Base-by-base conservation (phyloP, 2,888 invertebrate genomes). In the Priocnemis perturbator region DNA sequence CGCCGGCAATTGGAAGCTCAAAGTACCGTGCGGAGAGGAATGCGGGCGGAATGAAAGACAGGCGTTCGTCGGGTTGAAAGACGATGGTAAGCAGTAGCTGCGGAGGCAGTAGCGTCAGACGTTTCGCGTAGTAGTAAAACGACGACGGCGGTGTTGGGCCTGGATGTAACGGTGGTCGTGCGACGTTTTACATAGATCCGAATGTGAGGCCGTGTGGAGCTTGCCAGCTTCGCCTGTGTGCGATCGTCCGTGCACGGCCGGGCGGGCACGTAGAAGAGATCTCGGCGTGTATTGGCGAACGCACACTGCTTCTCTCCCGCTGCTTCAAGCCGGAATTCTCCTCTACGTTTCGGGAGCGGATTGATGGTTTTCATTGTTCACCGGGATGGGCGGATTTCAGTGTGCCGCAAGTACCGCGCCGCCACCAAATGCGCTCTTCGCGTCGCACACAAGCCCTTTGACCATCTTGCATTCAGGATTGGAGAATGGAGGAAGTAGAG, bases 361-460 rank as follows among this genome's bases (percentile, higher is more conserved):
- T 86, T 81, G 82, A 85, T 84, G 83, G 78, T 81, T 84, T 83
- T 84, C 81, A 84, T 85, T 84, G 83, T 84, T 84, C 81, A 77
- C 69, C 69, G 69, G 76, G 79, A 83, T 79, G 76, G 76, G 69
- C 65, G 80, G 81, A 82, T 79, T 84, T 83, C 68, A 64, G 60
- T 65, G 60, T 26, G 64, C 64, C 61, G 60, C 70, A 55, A 71
- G 70, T 68, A 71, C 73, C 68, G 57, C 59, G 62, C 50, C 60
- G 60, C 58, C 69, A 67, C 44, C 68, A 66, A 76, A 72, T 63
- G 68, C 60, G 62, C 71, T 52, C 61, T 63, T 64, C 62, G 60
- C 76, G 72, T 69, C 74, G 60, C 63, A 64, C 64, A 65, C 66
- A 67, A 50, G 60, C 68, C 76, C 77, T 77, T 73, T 73, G 76